Evolutionary conservation across 2,113 vertebrate genomes (phyloP).

Genomic region (Laterallus jamaicensis): DNA sequence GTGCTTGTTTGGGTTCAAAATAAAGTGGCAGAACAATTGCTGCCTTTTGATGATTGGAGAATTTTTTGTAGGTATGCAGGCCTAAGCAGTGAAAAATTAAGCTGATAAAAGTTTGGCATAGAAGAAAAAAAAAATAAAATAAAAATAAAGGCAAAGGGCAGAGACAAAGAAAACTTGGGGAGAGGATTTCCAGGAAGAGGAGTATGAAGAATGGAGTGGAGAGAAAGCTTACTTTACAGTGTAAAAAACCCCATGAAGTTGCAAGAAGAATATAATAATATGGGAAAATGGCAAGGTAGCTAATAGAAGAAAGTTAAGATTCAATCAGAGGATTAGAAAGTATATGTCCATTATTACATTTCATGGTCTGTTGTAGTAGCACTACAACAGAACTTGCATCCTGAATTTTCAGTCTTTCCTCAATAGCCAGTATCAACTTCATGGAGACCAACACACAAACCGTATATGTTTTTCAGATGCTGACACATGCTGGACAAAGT

Average conservation of each 20-base stretch:
- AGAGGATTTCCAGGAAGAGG: neutral
- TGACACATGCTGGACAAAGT: constrained; percentile 22
- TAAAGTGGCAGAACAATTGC: neutral
- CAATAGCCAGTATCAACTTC: neutral
- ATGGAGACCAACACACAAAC: neutral
- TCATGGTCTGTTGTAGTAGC: neutral
- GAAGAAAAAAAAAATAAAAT: neutral
- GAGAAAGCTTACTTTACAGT: neutral
- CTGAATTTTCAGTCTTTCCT: neutral
- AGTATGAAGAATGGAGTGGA: neutral
- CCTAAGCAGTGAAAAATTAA: neutral
- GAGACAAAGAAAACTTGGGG: neutral
- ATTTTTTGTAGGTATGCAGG: neutral
- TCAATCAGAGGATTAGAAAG: neutral
- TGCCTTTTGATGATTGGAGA: neutral
- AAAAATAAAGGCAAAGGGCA: neutral
- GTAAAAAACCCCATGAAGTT: neutral
- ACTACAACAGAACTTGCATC: neutral
- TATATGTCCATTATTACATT: neutral
- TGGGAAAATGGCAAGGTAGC: neutral
- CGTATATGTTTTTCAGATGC: neutral
- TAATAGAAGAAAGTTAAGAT: neutral
- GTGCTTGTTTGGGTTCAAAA: neutral
- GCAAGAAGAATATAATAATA: neutral
- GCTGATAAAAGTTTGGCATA: neutral